phyloP scores from a whole-genome alignment of 2,888 invertebrate genomes.

The Diarsia dahlii region DNA sequence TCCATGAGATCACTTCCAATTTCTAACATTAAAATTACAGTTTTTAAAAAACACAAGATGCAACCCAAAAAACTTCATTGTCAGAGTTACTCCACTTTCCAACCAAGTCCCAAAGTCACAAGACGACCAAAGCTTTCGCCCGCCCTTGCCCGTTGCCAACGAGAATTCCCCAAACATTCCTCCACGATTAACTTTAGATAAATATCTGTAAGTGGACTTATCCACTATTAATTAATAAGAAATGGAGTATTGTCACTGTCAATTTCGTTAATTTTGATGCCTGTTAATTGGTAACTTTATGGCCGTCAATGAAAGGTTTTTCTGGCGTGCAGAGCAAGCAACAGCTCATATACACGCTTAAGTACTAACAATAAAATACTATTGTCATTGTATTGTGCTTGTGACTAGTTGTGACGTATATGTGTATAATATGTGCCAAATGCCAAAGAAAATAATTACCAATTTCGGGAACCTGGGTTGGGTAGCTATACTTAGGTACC shows the following conservation, averaged over 20 bases:
- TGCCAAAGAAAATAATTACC: too few relatives aligned
- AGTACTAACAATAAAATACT: neutral
- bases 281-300: slow-evolving; percentile 10
- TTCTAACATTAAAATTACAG: neutral
- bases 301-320: neutral
- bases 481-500: too few relatives aligned
- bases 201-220: slow-evolving; percentile 47
- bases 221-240: slow-evolving; percentile 23
- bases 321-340: neutral
- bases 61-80: neutral
- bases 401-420: too few relatives aligned
- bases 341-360: neutral
- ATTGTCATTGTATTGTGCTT: neutral
- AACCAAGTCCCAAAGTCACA: slow-evolving; percentile 1
- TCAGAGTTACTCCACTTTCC: slow-evolving; percentile 17
- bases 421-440: neutral
- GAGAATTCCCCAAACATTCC: slow-evolving; percentile 70
- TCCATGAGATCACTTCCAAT: neutral
- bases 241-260: slow-evolving; percentile 1
- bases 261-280: neutral
- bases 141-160: slow-evolving; percentile 72
- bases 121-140: slow-evolving; percentile 47
- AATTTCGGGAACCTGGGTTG: too few relatives aligned
- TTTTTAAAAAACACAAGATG: neutral
- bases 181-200: slow-evolving; percentile 69